Evolutionary conservation across 2,113 vertebrate genomes (phyloP).

Genomic region (Puffinus mauretanicus): DNA sequence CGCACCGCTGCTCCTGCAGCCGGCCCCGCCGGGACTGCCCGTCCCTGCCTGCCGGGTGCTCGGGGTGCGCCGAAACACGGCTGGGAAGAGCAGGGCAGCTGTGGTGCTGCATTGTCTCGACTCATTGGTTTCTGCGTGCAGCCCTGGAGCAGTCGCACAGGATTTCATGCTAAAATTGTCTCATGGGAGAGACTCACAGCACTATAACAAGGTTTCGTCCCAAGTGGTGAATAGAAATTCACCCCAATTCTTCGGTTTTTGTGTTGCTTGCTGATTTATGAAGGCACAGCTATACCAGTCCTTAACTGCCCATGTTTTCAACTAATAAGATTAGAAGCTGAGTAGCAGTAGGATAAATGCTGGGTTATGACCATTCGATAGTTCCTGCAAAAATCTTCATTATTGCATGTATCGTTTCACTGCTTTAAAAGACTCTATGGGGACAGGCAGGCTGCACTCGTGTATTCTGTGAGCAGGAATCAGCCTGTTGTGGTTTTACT

Average conservation of each 20-base stretch:
- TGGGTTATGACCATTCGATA: background rate
- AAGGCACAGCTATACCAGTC: background rate
- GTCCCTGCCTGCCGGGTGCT: background rate
- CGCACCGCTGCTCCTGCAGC: rapidly evolving
- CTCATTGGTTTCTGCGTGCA: background rate
- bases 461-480: background rate
- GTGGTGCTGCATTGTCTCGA: rapidly evolving
- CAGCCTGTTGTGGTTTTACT: background rate
- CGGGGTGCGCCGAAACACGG: background rate
- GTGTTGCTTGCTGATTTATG: background rate
- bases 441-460: rapidly evolving
- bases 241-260: rapidly evolving
- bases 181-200: rapidly evolving
- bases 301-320: background rate
- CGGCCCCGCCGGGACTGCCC: background rate
- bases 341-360: background rate
- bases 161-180: background rate
- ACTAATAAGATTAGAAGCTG: background rate
- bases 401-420: background rate
- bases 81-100: background rate
- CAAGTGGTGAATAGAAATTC: background rate
- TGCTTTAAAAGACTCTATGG: background rate
- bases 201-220: background rate
- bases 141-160: rapidly evolving
- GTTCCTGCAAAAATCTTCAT: background rate